Percentiles rank a stretch among this genome's conserved stretches.
phyloP scores from a whole-genome alignment of 2,797 vertebrate species.

The Ispidina lecontei region DNA sequence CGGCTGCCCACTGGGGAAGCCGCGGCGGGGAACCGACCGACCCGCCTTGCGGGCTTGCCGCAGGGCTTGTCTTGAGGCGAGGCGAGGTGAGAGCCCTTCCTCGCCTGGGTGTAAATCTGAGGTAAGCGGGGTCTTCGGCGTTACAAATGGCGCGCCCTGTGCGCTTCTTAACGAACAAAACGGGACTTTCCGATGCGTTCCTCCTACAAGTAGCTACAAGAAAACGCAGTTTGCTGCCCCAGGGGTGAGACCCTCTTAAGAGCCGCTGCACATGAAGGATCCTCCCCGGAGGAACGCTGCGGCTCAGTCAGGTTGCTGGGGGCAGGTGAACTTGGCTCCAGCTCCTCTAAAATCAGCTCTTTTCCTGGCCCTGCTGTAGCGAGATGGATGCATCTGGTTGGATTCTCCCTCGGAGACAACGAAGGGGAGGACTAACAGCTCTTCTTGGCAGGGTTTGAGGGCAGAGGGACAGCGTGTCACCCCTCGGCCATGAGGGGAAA shows the following conservation, averaged over 20 bases:
- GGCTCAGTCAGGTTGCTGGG: not conserved
- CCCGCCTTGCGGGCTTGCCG: fast-evolving
- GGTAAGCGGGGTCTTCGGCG: too few species aligned
- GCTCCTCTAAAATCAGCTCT: not conserved
- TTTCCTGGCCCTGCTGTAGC: not conserved
- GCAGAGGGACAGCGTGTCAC: fast-evolving
- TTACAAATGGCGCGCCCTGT: too few species aligned
- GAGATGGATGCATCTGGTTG: fast-evolving
- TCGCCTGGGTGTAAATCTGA: fast-evolving
- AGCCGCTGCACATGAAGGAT: not conserved
- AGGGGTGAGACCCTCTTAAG: not conserved
- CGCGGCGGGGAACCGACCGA: too few species aligned
- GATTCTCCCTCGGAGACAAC: fast-evolving
- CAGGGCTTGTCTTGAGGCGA: not conserved
- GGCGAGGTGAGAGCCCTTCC: too few species aligned
- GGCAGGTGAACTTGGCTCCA: not conserved
- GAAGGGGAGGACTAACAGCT: too few species aligned
- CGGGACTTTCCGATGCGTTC: not conserved
- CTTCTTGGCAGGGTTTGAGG: not conserved
- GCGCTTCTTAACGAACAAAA: not conserved
- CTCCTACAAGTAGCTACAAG: not conserved
- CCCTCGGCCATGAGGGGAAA: fast-evolving
- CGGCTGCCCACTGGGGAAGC: too few species aligned
- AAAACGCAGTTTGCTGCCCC: fast-evolving
- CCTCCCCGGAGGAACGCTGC: not conserved